Conservation (phyloP, 2,888 invertebrate species). For the Allacma fusca region DNA sequence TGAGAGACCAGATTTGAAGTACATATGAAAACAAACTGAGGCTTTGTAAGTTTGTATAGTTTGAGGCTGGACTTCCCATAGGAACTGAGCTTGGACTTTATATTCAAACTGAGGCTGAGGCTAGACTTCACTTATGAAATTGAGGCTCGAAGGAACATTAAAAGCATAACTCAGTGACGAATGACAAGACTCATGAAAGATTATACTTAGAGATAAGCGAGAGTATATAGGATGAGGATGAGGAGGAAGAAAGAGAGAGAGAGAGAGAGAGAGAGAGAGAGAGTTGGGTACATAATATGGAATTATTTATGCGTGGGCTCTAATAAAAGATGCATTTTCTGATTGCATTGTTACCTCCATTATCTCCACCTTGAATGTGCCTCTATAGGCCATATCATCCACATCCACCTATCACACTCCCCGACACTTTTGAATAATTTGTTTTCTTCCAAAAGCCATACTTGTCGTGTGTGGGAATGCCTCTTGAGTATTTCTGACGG, state of each 20-base stretch:
- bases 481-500: not conserved
- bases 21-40: no score
- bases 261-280: not conserved
- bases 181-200: conserved; percentile 58
- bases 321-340: conserved; percentile 50
- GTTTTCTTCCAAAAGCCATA: conserved; percentile 21
- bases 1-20: no score
- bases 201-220: conserved; percentile 59
- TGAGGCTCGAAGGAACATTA: not conserved
- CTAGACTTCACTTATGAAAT: no score
- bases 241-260: conserved; percentile 31
- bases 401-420: conserved; percentile 35
- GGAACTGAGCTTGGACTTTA: no score
- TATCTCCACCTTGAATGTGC: conserved; percentile 52
- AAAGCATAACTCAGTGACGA: conserved; percentile 54
- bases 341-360: conserved; percentile 52
- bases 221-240: no score
- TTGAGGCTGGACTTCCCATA: no score
- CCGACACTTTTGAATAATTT: conserved; percentile 34
- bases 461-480: conserved; percentile 30
- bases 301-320: conserved; percentile 51
- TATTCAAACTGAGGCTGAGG: no score
- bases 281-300: conserved; percentile 43
- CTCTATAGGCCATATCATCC: conserved; percentile 44
- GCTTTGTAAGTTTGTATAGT: no score